These are phyloP conservation scores for Pangasianodon gigas DNA, from an alignment of 2,113 vertebrate species.

Conservation along the genomic window DNA sequence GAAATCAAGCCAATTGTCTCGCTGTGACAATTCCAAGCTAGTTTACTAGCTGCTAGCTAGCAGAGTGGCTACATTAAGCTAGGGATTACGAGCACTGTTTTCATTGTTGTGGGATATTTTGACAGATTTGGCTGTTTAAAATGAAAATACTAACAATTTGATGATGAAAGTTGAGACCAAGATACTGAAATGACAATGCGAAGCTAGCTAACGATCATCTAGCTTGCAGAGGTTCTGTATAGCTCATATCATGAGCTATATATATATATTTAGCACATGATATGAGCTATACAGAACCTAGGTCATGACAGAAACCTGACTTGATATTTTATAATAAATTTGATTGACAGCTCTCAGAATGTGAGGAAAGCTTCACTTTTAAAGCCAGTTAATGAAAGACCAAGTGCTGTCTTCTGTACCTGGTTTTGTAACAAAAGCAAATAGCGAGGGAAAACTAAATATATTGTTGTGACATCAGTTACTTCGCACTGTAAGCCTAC, in stretches of 20 bases:
- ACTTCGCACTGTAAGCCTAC: background rate
- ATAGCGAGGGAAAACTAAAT: conserved; percentile 2
- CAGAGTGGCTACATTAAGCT: background rate
- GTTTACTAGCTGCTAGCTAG: background rate
- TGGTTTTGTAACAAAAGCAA: background rate
- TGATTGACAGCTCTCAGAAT: background rate
- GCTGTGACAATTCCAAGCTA: background rate
- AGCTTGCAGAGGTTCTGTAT: too few relatives aligned
- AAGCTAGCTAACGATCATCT: background rate
- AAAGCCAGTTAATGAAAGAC: background rate
- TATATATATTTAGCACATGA: too few relatives aligned
- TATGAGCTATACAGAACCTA: too few relatives aligned
- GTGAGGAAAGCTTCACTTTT: background rate
- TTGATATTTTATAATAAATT: background rate
- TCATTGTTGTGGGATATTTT: background rate
- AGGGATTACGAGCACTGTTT: background rate
- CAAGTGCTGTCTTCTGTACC: background rate
- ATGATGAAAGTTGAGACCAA: background rate
- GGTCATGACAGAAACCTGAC: background rate
- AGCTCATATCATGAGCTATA: too few relatives aligned
- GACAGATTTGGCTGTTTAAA: background rate
- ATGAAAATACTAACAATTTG: background rate
- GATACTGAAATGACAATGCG: background rate
- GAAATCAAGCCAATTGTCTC: background rate
- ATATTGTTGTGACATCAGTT: conserved; percentile 6